phyloP scores from a whole-genome alignment of 2,888 invertebrate genomes.

The Cheilosia scutellata region DNA sequence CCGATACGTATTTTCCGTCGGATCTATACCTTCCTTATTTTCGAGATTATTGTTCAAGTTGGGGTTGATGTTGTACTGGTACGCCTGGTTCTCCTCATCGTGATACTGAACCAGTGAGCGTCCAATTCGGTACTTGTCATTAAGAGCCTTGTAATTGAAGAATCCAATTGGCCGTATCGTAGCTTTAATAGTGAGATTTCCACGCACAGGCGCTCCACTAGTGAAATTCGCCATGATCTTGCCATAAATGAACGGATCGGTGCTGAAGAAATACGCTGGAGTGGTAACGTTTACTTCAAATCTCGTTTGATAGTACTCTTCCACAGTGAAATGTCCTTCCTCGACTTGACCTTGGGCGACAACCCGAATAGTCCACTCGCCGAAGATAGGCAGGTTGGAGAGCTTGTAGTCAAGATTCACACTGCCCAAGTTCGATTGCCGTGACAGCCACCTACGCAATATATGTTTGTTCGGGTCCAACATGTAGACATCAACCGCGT shows the following conservation, averaged over 20 bases:
- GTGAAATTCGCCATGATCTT: conserved; percentile 97
- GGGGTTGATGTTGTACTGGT: conserved; percentile 78
- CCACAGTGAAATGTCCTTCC: conserved; percentile 93
- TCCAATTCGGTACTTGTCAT: conserved; percentile 85
- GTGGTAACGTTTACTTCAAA: conserved; percentile 98
- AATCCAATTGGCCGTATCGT: conserved; percentile 89
- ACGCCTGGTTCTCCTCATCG: conserved; percentile 77
- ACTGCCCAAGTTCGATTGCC: conserved; percentile 96
- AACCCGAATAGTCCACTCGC: conserved; percentile 95
- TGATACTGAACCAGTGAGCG: conserved; percentile 80
- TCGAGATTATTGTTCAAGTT: conserved; percentile 70
- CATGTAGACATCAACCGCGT: conserved; percentile 96
- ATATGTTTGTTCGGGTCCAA: conserved; percentile 94
- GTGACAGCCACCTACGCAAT: conserved; percentile 96
- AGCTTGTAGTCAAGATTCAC: conserved; percentile 96
- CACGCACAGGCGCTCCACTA: conserved; percentile 94
- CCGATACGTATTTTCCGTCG: conserved; percentile 83
- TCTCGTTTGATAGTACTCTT: conserved; percentile 97
- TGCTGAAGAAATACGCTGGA: conserved; percentile 96
- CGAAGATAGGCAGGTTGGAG: conserved; percentile 96
- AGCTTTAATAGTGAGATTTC: conserved; percentile 94
- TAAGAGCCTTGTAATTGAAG: conserved; percentile 86
- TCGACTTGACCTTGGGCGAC: conserved; percentile 95
- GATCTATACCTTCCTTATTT: conserved; percentile 11
- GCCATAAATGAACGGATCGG: conserved; percentile 93